A percentile compares a stretch with the other conserved stretches of the same genome.
phyloP scores from a whole-genome alignment of 2,113 vertebrate species.

The Zosterops hypoxanthus region DNA sequence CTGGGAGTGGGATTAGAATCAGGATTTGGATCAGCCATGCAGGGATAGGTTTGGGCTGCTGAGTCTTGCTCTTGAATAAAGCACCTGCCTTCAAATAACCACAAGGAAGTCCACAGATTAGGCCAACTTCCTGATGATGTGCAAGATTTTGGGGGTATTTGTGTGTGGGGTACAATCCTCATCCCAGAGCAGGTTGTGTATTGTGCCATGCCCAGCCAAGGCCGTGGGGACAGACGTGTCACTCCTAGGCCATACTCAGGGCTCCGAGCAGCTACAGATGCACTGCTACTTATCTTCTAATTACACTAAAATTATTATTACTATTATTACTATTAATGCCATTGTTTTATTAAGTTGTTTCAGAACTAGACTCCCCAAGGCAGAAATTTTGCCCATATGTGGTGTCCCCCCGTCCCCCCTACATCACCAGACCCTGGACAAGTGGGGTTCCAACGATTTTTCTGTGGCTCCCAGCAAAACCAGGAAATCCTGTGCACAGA shows the following conservation, averaged over 20 bases:
- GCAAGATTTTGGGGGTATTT: neutral
- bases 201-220: neutral
- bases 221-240: neutral
- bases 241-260: neutral
- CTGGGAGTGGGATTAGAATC: neutral
- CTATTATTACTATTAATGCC: neutral
- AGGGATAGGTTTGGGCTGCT: neutral
- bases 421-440: neutral
- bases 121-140: neutral
- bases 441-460: neutral
- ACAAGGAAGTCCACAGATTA: neutral
- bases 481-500: neutral
- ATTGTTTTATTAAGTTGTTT: neutral
- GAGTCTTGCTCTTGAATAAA: neutral
- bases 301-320: neutral
- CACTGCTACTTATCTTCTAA: neutral
- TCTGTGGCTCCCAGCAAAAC: neutral
- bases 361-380: neutral
- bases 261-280: neutral
- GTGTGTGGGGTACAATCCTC: too few species aligned
- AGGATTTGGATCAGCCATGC: neutral
- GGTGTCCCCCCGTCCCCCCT: neutral
- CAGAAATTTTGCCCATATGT: neutral
- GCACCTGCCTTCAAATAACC: neutral
- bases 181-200: fast-evolving